Evolutionary conservation across 53 echinoderm and acorn worm genomes (phyloP).

Genomic region (Glandiceps talaboti): DNA sequence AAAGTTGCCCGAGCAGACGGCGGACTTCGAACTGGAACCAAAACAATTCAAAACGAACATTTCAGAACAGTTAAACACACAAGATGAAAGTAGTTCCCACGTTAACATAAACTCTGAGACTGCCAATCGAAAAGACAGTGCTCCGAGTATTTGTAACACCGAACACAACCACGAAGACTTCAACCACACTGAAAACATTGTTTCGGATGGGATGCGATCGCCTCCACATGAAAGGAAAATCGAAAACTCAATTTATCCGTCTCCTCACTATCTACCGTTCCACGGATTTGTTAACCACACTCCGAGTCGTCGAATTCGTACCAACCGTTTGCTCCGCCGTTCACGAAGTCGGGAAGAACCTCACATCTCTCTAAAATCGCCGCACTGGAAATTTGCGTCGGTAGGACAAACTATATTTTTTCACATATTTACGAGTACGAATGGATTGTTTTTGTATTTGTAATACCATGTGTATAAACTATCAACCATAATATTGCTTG

Average conservation of each 20-base stretch:
- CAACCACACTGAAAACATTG: not conserved
- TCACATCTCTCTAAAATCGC: too few relatives aligned
- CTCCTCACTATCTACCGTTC: not conserved
- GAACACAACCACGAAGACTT: too few relatives aligned
- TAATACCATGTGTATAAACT: too few relatives aligned
- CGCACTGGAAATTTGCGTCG: too few relatives aligned
- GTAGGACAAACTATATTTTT: too few relatives aligned
- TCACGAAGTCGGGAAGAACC: not conserved
- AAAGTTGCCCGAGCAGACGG: not conserved
- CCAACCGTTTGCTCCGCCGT: not conserved
- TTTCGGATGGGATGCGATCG: not conserved
- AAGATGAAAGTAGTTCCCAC: not conserved
- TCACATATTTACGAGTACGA: too few relatives aligned
- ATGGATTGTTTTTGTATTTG: too few relatives aligned
- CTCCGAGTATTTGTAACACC: too few relatives aligned
- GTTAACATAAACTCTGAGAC: not conserved
- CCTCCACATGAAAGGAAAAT: not conserved
- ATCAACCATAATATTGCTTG: too few relatives aligned
- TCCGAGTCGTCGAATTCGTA: not conserved
- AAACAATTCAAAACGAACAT: not conserved
- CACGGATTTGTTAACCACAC: not conserved
- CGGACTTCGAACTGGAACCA: not conserved
- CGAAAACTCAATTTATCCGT: not conserved
- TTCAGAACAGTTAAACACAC: not conserved
- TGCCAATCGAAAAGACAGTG: not conserved